Evolutionary conservation across 2,113 vertebrate species (phyloP).

Genomic region (Dicentrarchus labrax): DNA sequence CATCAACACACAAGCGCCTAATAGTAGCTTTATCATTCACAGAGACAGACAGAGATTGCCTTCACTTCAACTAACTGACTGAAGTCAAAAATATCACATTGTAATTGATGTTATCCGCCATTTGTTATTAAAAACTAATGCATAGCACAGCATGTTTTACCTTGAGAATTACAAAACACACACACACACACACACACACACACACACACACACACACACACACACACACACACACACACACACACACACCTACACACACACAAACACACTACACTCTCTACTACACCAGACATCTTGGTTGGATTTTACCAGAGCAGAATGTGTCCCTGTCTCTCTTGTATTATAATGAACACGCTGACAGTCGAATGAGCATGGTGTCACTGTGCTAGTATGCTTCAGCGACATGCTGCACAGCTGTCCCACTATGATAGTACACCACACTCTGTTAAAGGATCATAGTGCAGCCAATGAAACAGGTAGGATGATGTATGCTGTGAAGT

Average conservation of each 20-base stretch:
- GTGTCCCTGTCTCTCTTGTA: constrained; percentile 51
- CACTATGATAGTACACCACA: constrained; percentile 65
- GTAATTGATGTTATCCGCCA: not conserved
- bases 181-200: constrained; percentile 23
- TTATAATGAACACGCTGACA: constrained; percentile 75
- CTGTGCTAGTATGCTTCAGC: constrained; percentile 52
- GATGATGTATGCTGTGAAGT: constrained; percentile 20
- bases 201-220: constrained; percentile 24
- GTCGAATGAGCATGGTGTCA: constrained; percentile 75
- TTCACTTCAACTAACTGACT: not conserved
- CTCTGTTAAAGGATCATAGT: constrained; percentile 56
- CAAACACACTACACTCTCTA: constrained; percentile 7
- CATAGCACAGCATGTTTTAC: not conserved
- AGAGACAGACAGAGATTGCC: not conserved
- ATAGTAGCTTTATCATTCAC: too few relatives aligned
- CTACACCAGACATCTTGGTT: constrained; percentile 44
- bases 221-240: constrained; percentile 26
- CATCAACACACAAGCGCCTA: too few relatives aligned
- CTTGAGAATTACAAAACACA: too few relatives aligned
- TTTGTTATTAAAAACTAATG: not conserved
- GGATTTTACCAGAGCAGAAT: constrained; percentile 59
- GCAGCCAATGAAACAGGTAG: constrained; percentile 36
- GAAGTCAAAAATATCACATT: not conserved
- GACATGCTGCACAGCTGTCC: constrained; percentile 73
- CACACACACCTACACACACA: constrained; percentile 6